Conservation (phyloP, 2,797 vertebrate species). For the Hypotaenidia okinawae region DNA sequence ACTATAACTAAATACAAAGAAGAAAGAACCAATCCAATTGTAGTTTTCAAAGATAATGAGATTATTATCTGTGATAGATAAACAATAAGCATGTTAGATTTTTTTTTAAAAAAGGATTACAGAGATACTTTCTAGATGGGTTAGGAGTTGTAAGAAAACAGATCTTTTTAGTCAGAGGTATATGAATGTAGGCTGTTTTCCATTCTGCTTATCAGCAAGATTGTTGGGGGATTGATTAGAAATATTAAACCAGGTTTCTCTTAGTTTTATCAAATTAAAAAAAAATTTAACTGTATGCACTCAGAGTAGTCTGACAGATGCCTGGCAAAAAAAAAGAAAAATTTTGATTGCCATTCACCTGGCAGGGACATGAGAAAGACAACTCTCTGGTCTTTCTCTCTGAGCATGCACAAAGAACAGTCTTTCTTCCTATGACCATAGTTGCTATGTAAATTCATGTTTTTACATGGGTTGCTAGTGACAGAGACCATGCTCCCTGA, state of each 20-base stretch:
- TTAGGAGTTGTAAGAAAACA: neutral
- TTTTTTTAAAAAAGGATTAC: neutral
- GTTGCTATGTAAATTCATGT: neutral
- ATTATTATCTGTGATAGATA: neutral
- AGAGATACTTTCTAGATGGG: neutral
- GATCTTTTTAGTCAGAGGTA: neutral
- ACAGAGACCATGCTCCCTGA: neutral
- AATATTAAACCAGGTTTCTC: neutral
- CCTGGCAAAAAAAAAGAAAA: neutral
- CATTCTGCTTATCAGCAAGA: neutral
- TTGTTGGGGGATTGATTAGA: neutral
- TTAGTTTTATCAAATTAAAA: neutral
- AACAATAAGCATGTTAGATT: neutral
- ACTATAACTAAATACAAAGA: neutral
- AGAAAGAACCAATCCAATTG: neutral
- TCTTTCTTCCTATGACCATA: neutral
- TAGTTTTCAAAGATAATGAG: neutral
- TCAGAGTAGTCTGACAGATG: neutral
- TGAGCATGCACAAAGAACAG: neutral
- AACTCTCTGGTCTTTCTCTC: neutral
- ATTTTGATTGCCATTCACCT: neutral
- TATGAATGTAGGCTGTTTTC: neutral
- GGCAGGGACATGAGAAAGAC: neutral
- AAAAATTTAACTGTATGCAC: neutral
- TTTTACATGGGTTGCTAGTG: neutral